Conservation (phyloP, 1,140 invertebrate genomes). For the Gonatopus flavifemur region DNA sequence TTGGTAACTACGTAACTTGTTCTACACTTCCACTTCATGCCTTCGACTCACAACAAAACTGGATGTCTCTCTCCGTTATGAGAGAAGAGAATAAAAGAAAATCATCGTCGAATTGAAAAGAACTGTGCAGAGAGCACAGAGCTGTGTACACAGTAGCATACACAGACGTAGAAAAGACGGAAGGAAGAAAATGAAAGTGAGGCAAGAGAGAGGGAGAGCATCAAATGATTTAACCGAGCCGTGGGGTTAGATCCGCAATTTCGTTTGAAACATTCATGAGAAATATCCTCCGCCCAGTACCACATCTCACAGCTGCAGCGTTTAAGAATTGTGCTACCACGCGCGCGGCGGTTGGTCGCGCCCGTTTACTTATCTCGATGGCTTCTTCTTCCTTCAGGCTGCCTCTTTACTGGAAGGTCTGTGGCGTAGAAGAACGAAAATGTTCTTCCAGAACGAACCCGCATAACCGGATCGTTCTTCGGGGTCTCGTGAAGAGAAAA, state of each 20-base stretch:
- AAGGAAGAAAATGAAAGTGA: slow-evolving; percentile 1
- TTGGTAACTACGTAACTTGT: slow-evolving; percentile 32
- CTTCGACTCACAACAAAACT: no score
- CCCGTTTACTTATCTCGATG: slow-evolving; percentile 46
- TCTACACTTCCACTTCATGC: no score
- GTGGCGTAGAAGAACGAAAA: slow-evolving; percentile 24
- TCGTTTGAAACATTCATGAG: slow-evolving; percentile 56
- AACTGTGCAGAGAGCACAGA: no score
- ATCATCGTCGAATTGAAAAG: no score
- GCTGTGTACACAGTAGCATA: no score
- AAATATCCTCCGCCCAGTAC: slow-evolving; percentile 44
- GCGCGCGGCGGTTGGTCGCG: no score
- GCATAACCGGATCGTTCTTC: slow-evolving; percentile 39
- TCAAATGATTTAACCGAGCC: slow-evolving; percentile 51
- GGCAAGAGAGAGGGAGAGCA: slow-evolving; percentile 9
- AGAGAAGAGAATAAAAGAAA: no score
- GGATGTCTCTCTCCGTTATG: no score
- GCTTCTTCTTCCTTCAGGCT: slow-evolving; percentile 30
- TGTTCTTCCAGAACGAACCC: slow-evolving; percentile 41
- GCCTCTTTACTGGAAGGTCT: slow-evolving; percentile 9
- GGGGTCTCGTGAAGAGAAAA: background rate
- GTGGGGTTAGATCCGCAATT: slow-evolving; percentile 54
- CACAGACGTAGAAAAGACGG: no score
- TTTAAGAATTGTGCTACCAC: slow-evolving; percentile 49
- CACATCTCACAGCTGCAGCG: slow-evolving; percentile 42